Percentiles rank a stretch among this genome's conserved stretches.
These are phyloP conservation scores for Chlorops oryzae DNA, from an alignment of 1,140 invertebrate species.

Conservation along the genomic window DNA sequence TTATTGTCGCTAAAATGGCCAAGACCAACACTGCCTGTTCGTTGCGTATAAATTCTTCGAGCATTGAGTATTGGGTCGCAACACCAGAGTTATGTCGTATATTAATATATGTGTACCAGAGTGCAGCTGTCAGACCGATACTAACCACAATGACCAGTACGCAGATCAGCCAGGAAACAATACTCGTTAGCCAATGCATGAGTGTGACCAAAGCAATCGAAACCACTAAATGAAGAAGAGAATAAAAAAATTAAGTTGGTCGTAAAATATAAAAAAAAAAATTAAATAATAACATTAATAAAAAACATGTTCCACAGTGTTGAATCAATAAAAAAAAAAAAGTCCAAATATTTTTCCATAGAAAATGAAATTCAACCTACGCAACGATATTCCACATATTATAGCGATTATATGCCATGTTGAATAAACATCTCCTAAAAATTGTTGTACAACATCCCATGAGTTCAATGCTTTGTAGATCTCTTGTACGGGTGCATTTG, in stretches of 20 bases:
- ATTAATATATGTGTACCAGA: conserved; percentile 86
- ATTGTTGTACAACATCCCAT: conserved; percentile 81
- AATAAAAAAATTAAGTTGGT: no score
- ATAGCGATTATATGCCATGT: conserved; percentile 79
- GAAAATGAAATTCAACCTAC: conserved; percentile 53
- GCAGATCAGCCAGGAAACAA: conserved; percentile 84
- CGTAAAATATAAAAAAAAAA: not conserved
- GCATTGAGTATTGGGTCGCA: conserved; percentile 34
- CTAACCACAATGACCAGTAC: conserved; percentile 68
- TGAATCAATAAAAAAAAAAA: no score
- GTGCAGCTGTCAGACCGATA: conserved; percentile 66
- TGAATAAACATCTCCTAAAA: conserved; percentile 79
- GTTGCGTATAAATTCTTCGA: conserved; percentile 77
- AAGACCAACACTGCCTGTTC: conserved; percentile 75
- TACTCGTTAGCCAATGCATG: conserved; percentile 72
- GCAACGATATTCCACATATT: conserved; percentile 73
- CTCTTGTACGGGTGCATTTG: conserved; percentile 50
- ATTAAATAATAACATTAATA: not conserved
- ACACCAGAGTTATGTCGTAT: conserved; percentile 55
- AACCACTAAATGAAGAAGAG: conserved; percentile 55
- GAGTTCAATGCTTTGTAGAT: conserved; percentile 77
- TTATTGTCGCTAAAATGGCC: conserved; percentile 84
- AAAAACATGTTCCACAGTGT: no score
- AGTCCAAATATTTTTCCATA: no score
- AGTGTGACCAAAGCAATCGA: conserved; percentile 77